Conservation (phyloP, 2,797 vertebrate genomes). For the Hozukius guyotensis region DNA sequence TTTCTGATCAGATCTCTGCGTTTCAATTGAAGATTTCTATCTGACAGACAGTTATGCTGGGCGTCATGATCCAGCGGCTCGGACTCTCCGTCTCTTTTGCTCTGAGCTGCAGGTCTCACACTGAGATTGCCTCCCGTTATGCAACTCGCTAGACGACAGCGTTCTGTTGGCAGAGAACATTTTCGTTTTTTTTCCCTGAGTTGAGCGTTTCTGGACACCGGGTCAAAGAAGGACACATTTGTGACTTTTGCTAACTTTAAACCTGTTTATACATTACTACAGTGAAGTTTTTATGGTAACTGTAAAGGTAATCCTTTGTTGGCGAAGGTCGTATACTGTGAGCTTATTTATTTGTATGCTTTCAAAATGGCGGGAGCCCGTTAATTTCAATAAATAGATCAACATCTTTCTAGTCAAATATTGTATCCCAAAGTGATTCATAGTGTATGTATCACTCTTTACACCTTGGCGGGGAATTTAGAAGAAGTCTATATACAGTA, state of each 20-base stretch:
- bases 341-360: neutral
- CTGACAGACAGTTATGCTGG: neutral
- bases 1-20: neutral
- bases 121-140: conserved; percentile 44
- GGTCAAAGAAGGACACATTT: conserved; percentile 30
- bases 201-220: neutral
- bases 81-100: conserved; percentile 2
- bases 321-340: neutral
- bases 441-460: neutral
- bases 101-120: conserved; percentile 42
- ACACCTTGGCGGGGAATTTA: neutral
- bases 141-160: conserved; percentile 31
- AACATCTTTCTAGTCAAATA: neutral
- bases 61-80: conserved; percentile 17
- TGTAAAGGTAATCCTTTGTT: neutral
- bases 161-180: conserved; percentile 24
- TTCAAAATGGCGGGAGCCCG: neutral
- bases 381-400: neutral
- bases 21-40: conserved; percentile 1
- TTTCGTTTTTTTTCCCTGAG: neutral
- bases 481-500: neutral
- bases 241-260: conserved; percentile 22
- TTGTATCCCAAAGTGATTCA: neutral
- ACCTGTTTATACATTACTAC: neutral
- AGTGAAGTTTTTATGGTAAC: neutral